Percentiles rank a stretch among this genome's conserved stretches.
Conservation (phyloP, 2,797 vertebrate genomes). For the Pipistrellus pipistrellus region DNA sequence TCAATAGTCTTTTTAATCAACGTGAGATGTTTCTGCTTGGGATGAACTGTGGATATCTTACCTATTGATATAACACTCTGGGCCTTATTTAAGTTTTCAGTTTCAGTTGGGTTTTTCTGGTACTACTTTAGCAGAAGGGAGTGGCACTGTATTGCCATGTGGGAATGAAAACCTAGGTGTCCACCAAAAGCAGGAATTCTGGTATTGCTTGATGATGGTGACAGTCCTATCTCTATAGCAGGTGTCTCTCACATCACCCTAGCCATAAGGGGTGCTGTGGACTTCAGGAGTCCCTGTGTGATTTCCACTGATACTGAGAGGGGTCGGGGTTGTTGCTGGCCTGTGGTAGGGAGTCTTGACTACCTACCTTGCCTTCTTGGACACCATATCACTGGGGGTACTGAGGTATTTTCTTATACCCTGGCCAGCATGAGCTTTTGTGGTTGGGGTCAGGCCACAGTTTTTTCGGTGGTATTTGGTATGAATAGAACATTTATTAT, state of each 20-base stretch:
- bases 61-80: background rate
- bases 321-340: background rate
- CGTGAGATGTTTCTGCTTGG: background rate
- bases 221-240: background rate
- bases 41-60: background rate
- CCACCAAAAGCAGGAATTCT: background rate
- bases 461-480: background rate
- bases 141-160: background rate
- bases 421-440: background rate
- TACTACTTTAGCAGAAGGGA: background rate
- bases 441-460: background rate
- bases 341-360: background rate
- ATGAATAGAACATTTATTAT: background rate
- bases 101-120: background rate
- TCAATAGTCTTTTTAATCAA: background rate
- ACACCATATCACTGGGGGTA: background rate
- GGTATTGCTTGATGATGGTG: background rate
- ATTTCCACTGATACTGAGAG: background rate
- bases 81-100: background rate
- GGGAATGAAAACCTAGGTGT: background rate
- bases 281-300: background rate
- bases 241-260: background rate
- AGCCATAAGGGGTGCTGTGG: background rate
- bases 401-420: background rate
- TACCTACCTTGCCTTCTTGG: background rate